Evolutionary conservation across 2,113 vertebrate species (phyloP).

Genomic region (Carollia perspicillata): DNA sequence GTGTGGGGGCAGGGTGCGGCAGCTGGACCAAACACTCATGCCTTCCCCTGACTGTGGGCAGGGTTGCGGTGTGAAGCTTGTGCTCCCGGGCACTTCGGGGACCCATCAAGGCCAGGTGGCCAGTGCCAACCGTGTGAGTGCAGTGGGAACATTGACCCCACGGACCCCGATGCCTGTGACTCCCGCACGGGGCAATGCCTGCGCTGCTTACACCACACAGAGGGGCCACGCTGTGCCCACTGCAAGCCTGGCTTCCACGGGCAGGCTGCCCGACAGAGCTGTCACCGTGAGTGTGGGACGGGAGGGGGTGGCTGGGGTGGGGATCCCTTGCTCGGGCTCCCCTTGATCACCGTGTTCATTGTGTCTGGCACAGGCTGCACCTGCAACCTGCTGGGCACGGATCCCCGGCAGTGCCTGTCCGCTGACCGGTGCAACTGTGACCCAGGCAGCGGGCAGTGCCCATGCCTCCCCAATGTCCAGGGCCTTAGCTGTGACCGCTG

Average conservation of each 20-base stretch:
- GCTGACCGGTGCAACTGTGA: conserved; percentile 91
- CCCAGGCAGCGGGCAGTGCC: conserved; percentile 89
- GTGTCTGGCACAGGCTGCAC: conserved; percentile 86
- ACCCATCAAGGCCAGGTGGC: conserved; percentile 88
- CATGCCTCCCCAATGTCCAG: conserved; percentile 89
- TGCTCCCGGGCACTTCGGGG: conserved; percentile 94
- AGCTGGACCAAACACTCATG: background rate
- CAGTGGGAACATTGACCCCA: conserved; percentile 92
- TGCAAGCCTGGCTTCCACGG: conserved; percentile 92
- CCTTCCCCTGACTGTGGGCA: conserved; percentile 64
- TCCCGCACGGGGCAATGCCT: conserved; percentile 88
- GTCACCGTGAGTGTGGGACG: conserved; percentile 88
- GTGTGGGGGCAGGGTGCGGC: background rate
- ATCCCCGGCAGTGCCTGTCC: conserved; percentile 86
- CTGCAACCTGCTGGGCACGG: conserved; percentile 92
- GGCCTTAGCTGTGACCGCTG: conserved; percentile 94
- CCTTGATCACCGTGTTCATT: background rate
- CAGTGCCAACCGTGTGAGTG: conserved; percentile 92
- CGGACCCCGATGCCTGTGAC: conserved; percentile 88
- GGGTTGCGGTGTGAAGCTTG: conserved; percentile 93
- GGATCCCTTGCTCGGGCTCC: background rate
- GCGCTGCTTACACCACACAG: conserved; percentile 93
- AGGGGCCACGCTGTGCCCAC: conserved; percentile 87
- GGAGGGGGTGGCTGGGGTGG: accelerated
- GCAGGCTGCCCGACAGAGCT: conserved; percentile 89